Base-by-base conservation (phyloP, 2,113 vertebrate species). In the Gavia stellata region DNA sequence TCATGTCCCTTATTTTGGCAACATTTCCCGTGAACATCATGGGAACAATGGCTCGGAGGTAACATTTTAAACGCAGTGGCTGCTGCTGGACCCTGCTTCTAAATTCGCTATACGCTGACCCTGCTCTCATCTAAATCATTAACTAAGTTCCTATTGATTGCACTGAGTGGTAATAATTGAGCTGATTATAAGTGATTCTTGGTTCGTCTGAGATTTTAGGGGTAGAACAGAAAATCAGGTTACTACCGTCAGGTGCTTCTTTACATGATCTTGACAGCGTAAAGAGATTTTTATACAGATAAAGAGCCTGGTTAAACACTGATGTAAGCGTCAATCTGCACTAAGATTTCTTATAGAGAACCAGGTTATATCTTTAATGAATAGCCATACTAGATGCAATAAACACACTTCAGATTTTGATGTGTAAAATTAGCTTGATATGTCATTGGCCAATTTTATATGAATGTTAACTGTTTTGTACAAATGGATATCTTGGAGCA, bases 31-130 rank as follows among this genome's bases (percentile, higher is more conserved):
- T 58, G 29, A 49, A 5, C 24, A 17, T 34, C 23, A 17, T 11
- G 12, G 44, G 16, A 74, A 12, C 1, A 18, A 21, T 13, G 33
- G 8, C 55, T 91, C 5, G 2, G 45, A 94, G 34, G 25, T 16
- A 63, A n/a, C 12, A 12, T 42, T 83, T 73, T n/a, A 66, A 66
- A 63, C 0, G 3, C 29, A 31, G 20, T 6, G 7, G n/a, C 65
- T 89, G 26, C 59, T 78, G 4, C 15, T 45, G 21, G 24, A 44
- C 45, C 8, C 14, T 81, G 12, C 40, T 53, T 90, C 72, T 81
- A n/a, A 83, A 47, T 81, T 74, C 18, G 15, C 42, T 33, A 2
- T 47, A 10, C 1, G 0, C n/a, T 2, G 8, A 17, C 6, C 8
- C 11, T 67, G 12, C 55, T 71, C 6, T 78, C 44, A 63, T 33